A percentile compares a stretch with the other conserved stretches of the same genome.
Conservation (phyloP, 2,797 vertebrate species). For the Sebastes hubbsi region DNA sequence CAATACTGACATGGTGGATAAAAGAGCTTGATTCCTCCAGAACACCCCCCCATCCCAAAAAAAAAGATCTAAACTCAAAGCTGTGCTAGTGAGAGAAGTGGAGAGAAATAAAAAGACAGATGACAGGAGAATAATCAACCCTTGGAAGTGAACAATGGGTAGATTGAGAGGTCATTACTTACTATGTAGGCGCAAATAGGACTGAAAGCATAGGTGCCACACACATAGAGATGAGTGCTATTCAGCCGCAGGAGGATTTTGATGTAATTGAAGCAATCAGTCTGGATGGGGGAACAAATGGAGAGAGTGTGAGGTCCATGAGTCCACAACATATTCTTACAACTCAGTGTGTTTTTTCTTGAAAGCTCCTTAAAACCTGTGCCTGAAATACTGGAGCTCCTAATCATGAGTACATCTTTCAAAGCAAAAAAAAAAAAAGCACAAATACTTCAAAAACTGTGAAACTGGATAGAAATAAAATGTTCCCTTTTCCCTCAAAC, state of each 20-base stretch:
- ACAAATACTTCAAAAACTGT: slow-evolving; percentile 9
- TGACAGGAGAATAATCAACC: background rate
- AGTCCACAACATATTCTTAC: slow-evolving; percentile 7
- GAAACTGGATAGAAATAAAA: slow-evolving; percentile 8
- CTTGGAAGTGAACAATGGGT: slow-evolving; percentile 1
- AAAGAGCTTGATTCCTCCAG: slow-evolving; percentile 10
- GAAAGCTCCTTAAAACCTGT: slow-evolving; percentile 7
- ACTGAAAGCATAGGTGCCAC: slow-evolving; percentile 94
- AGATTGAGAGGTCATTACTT: slow-evolving; percentile 71
- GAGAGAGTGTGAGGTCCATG: slow-evolving; percentile 9
- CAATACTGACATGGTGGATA: slow-evolving; percentile 40
- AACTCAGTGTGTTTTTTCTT: slow-evolving; percentile 4
- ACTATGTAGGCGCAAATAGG: slow-evolving; percentile 91
- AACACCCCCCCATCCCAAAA: background rate
- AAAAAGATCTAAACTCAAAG: slow-evolving; percentile 1
- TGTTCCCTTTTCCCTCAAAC: slow-evolving; percentile 8
- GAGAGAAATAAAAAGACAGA: background rate
- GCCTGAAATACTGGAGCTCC: background rate
- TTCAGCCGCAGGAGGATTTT: slow-evolving; percentile 93
- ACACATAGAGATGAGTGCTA: slow-evolving; percentile 91
- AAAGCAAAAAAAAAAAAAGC: background rate
- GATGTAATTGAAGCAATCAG: slow-evolving; percentile 96
- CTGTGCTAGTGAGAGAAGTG: background rate
- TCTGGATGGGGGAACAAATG: slow-evolving; percentile 76
- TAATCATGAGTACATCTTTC: slow-evolving; percentile 3